phyloP scores from a whole-genome alignment of 2,113 vertebrate species.

The Limnothrissa miodon region DNA sequence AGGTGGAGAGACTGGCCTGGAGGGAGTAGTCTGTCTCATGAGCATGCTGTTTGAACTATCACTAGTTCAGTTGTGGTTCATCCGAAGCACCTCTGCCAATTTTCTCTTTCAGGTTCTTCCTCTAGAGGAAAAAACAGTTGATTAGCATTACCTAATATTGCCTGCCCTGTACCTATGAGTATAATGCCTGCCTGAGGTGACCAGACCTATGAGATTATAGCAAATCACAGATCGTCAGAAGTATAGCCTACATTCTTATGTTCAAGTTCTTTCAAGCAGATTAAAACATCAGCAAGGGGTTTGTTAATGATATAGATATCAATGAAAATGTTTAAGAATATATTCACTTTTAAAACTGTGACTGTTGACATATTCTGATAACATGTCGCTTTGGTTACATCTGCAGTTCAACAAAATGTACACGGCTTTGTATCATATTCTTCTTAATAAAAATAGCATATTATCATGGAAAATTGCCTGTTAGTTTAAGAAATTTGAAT shows the following conservation, averaged over 20 bases:
- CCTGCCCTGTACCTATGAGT: neutral
- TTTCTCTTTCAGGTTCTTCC: neutral
- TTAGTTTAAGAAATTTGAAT: neutral
- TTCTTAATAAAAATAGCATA: neutral
- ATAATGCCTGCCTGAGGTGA: neutral
- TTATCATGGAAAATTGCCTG: neutral
- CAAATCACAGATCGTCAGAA: neutral
- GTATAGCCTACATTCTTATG: neutral
- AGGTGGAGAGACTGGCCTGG: neutral
- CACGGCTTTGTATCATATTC: neutral
- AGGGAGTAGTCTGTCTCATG: neutral
- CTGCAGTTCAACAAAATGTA: neutral
- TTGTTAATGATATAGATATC: neutral
- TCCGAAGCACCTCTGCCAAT: slow-evolving; percentile 23
- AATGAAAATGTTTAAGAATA: no score
- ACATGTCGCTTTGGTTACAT: neutral
- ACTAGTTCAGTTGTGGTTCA: slow-evolving; percentile 39
- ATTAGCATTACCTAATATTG: neutral
- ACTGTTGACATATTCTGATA: neutral
- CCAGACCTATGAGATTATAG: neutral
- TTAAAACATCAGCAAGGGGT: neutral
- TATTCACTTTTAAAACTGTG: neutral
- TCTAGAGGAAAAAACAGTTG: neutral
- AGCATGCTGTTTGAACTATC: slow-evolving; percentile 33
- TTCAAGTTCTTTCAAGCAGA: neutral